Evolutionary conservation across 2,113 vertebrate genomes (phyloP), one percentile per base, ranked within the genome.

Genomic region (Polyodon spathula): DNA sequence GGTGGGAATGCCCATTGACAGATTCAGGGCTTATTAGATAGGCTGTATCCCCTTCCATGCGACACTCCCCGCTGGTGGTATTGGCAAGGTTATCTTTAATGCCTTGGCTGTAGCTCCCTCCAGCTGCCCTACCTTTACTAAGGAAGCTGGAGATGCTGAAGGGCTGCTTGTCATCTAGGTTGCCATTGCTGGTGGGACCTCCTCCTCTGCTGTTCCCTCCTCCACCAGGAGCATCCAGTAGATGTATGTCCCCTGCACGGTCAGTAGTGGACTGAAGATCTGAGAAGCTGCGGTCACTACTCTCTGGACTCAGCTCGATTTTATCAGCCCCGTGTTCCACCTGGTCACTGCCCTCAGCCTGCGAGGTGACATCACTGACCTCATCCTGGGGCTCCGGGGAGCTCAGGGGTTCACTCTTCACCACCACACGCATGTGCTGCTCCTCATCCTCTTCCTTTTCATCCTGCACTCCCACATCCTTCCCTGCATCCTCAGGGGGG

Each of bases 351-450:
- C 93, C 92, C 68, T 96, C 93, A 0, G 92, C 92, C 17, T 94
- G 95, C 0, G 92, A 95, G 1, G 90, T 94, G 55, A 95, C 89
- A 0, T 97, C 93, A 0, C 94, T 97, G 65, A 88, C 90, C 72
- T 97, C 95, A 0, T 97, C 92, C 5, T 86, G 84, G 0, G 91
- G 91, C 67, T 97, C 95, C 0, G 96, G 96, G 0, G 94, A 97
- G 73, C 93, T 97, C 63, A 97, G 64, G 0, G 95, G 94, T 77
- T 98, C 96, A 0, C 86, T 89, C 66, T 98, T 98, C 2, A 98
- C 93, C 60, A 97, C 86, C 54, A 97, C 91, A 65, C 91, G 66
- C 76, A 82, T 79, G 63, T 89, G 92, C 41, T 92, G 91, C 17
- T 82, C 76, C 67, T 92, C 91, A 61, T 87, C 88, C 0, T 80